Evolutionary conservation across 2,113 vertebrate species (phyloP), one percentile per base, ranked within the genome.

Genomic region (Regulus satrapa): DNA sequence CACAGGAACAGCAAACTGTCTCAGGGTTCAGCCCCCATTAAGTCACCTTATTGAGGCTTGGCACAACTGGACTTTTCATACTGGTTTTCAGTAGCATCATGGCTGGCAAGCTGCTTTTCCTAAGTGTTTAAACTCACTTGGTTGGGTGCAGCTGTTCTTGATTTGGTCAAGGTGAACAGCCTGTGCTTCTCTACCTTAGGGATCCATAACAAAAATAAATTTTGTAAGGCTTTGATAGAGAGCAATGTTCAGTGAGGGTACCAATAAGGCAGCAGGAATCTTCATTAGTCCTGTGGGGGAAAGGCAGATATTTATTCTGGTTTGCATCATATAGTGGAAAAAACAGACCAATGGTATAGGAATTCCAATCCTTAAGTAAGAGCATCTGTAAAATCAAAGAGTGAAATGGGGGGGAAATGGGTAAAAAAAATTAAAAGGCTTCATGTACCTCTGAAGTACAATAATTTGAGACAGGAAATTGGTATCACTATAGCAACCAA

Each of bases 401-500:
- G 15, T 79, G 54, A 94, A 86, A 74, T 25, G 21, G 32, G 28
- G 28, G 11, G 26, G n/a, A n/a, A 74, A 41, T 24, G n/a, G 26
- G 40, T 38, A 48, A 83, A 54, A 36, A 68, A 48, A 20, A 64
- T 85, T 67, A 80, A 85, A 91, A 74, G 73, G 34, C 45, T 54
- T 88, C 43, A 32, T 23, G 90, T 89, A 94, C 84, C 88, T 79
- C 83, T 69, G 55, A 89, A 78, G 81, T 87, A 85, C 77, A 79
- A 78, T 54, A 49, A 88, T 71, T 62, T 85, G 8, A 93, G 67
- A 34, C 40, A 85, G 91, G 94, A 96, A 95, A 95, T 88, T 82
- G 77, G 69, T 76, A 46, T 97, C 78, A 31, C 97, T 91, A 96
- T 96, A 96, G 97, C 95, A 98, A 97, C 97, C 32, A 58, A 72